These are phyloP conservation scores for Buceros bicornis DNA, from an alignment of 2,797 vertebrate species.

Conservation along the genomic window DNA sequence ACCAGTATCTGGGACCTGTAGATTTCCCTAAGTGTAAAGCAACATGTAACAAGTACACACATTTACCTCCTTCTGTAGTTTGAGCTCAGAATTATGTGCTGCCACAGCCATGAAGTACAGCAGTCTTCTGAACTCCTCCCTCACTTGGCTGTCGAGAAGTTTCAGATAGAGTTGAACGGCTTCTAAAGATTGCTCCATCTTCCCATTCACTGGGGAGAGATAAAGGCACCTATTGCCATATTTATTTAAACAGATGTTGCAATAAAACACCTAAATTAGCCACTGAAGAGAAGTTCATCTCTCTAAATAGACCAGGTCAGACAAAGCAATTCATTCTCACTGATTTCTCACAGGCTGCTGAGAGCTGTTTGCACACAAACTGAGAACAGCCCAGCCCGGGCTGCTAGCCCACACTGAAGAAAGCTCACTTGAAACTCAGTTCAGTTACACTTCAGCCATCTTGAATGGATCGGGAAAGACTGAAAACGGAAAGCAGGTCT, in stretches of 20 bases:
- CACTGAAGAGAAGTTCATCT: not conserved
- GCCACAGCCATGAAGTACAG: slow-evolving; percentile 94
- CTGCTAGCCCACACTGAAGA: not conserved
- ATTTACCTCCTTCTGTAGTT: slow-evolving; percentile 92
- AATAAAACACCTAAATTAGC: not conserved
- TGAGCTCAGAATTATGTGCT: slow-evolving; percentile 86
- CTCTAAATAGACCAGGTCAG: not conserved
- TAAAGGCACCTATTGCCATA: not conserved
- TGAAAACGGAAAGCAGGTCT: not conserved
- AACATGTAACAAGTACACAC: not conserved
- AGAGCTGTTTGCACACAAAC: not conserved
- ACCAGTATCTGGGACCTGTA: not conserved
- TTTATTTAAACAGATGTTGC: not conserved
- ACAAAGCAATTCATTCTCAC: not conserved
- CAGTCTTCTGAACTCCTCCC: slow-evolving; percentile 93
- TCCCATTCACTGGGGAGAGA: slow-evolving; percentile 90
- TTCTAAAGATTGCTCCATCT: slow-evolving; percentile 92
- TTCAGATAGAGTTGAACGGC: slow-evolving; percentile 93
- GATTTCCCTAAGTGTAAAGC: not conserved
- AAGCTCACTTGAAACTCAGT: not conserved
- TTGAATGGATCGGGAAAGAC: not conserved
- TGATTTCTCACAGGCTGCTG: not conserved
- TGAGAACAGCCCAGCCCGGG: not conserved
- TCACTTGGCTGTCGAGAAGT: slow-evolving; percentile 89
- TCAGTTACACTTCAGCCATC: not conserved